Percentiles rank a stretch among this genome's conserved stretches.
Evolutionary conservation across 1,140 invertebrate genomes (phyloP).

Genomic region (Bombus pascuorum): DNA sequence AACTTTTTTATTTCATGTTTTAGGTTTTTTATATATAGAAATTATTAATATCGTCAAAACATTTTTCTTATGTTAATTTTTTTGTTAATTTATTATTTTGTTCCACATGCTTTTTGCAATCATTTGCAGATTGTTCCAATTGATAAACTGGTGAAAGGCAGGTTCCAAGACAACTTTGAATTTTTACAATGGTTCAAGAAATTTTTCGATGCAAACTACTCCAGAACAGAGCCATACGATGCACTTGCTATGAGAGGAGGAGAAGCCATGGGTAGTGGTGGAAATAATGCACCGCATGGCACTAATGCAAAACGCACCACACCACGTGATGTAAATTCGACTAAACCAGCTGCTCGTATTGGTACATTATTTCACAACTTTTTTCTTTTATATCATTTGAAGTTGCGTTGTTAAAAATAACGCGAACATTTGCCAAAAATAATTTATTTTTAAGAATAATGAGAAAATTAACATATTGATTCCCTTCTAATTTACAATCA

Average conservation of each 20-base stretch:
- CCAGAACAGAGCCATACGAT: constrained; percentile 93
- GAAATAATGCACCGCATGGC: constrained; percentile 84
- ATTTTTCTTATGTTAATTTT: constrained; percentile 30
- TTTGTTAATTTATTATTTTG: constrained; percentile 72
- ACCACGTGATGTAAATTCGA: constrained; percentile 72
- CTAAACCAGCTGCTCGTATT: constrained; percentile 77
- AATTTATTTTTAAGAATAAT: constrained; percentile 22
- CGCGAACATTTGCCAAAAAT: neutral
- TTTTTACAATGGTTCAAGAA: constrained; percentile 99
- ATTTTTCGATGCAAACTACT: constrained; percentile 99
- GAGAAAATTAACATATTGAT: constrained; percentile 41
- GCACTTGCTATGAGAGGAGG: constrained; percentile 92
- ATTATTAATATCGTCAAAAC: neutral
- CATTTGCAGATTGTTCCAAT: constrained; percentile 91
- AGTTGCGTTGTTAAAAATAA: constrained; percentile 29
- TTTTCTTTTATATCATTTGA: constrained; percentile 40
- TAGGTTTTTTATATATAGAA: neutral
- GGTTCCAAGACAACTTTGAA: constrained; percentile 99
- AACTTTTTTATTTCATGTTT: neutral
- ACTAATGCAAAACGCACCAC: constrained; percentile 77
- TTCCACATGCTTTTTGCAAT: constrained; percentile 81
- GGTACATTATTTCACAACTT: constrained; percentile 75
- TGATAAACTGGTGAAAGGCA: constrained; percentile 95
- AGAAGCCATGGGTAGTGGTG: constrained; percentile 89
- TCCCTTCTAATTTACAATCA: constrained; percentile 41